These are phyloP conservation scores for Drosophila rufa DNA, from an alignment of 1,140 invertebrate species.

Conservation along the genomic window DNA sequence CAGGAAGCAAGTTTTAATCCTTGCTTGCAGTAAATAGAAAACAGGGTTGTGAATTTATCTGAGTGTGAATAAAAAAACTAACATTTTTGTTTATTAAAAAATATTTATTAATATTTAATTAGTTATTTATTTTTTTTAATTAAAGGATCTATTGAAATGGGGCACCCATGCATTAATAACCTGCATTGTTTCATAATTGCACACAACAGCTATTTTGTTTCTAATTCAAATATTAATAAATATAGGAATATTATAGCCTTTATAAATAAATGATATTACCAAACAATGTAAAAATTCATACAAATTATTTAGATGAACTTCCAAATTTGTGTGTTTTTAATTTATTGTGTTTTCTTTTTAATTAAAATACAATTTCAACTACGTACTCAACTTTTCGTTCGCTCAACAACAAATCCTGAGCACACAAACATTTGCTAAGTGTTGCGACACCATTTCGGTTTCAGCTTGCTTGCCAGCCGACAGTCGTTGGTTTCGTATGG, in stretches of 20 bases:
- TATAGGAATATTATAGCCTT: no score
- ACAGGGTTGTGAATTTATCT: background rate
- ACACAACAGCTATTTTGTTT: no score
- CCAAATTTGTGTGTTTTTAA: no score
- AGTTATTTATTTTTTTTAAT: no score
- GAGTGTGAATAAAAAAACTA: no score
- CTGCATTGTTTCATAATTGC: no score
- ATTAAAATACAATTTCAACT: background rate
- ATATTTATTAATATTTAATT: background rate
- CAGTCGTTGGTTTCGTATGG: background rate
- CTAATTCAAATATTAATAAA: background rate
- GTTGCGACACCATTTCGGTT: background rate
- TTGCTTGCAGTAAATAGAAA: background rate
- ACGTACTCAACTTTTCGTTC: background rate
- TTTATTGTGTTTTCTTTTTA: background rate
- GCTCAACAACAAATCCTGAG: background rate
- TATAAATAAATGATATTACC: background rate
- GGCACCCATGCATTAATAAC: no score
- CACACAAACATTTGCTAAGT: background rate
- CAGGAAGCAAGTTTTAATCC: background rate
- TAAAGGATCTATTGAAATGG: no score
- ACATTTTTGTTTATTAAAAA: no score
- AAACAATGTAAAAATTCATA: no score
- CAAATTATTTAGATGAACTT: background rate
- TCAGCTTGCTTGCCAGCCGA: background rate